Percentiles rank a stretch among this genome's conserved stretches.
Evolutionary conservation across 2,888 invertebrate genomes (phyloP).

Genomic region (Taphrorychus bicolor): DNA sequence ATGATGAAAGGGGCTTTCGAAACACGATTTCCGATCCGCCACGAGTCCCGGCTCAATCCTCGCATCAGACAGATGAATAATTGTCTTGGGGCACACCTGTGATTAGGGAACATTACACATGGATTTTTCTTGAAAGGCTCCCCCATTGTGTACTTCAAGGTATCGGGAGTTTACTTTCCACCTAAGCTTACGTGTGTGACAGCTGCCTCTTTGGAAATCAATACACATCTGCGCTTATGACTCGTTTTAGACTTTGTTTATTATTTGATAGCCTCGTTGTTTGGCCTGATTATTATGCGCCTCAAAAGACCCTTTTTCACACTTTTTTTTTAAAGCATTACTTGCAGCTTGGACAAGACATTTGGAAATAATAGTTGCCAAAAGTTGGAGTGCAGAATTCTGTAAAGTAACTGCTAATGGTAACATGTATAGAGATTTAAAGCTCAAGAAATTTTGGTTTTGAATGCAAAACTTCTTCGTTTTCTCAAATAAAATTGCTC

Average conservation of each 20-base stretch:
- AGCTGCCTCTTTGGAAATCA: slow-evolving; percentile 40
- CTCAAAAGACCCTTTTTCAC: background rate
- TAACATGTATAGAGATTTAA: no score
- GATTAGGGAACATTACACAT: slow-evolving; percentile 39
- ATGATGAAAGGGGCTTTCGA: background rate
- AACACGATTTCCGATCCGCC: slow-evolving; percentile 27
- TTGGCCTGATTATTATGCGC: background rate
- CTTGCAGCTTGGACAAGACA: no score
- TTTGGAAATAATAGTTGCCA: no score
- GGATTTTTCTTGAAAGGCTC: slow-evolving; percentile 39
- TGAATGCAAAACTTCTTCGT: no score
- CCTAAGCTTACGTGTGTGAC: slow-evolving; percentile 29
- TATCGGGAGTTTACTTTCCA: slow-evolving; percentile 39
- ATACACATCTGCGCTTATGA: slow-evolving; percentile 34
- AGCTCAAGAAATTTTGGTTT: no score
- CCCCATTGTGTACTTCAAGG: slow-evolving; percentile 30
- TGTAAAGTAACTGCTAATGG: no score
- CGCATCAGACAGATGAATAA: slow-evolving; percentile 38
- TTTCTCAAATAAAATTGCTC: no score
- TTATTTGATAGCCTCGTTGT: background rate
- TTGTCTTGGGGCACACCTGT: slow-evolving; percentile 40
- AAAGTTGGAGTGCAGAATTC: no score
- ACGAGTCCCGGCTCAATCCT: slow-evolving; percentile 26
- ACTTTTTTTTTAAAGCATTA: background rate
- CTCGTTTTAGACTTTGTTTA: background rate